Base-by-base conservation (phyloP, 2,888 invertebrate species). In the Drosophila histrio region DNA sequence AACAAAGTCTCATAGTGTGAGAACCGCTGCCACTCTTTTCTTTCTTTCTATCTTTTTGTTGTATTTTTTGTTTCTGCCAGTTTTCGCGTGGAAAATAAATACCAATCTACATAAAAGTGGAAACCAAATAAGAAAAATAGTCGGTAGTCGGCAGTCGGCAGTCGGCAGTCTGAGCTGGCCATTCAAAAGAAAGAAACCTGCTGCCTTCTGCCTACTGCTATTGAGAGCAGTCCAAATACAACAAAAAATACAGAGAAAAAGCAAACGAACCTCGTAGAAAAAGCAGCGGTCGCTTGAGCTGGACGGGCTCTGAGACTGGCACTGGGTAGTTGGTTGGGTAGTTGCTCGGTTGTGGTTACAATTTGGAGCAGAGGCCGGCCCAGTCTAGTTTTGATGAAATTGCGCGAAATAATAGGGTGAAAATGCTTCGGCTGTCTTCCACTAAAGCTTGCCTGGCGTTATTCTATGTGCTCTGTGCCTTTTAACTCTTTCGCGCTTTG, bases 81-180 rank as follows among this genome's bases (percentile, higher is more conserved):
- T 65, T 83, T 85, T 82, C 75, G 79, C 86, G 83, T 77, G 79
- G 79, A 81, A 84, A 86, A 84, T 81, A 84, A 83, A 84, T 84
- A 86, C 87, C 74, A 86, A 84, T 86, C 87, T 84, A 83, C 87
- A 84, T 84, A 84, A 84, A 83, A 84, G 84, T 86, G 81, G 84
- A 86, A 79, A 75, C 73, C 79, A 80, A 84, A 84, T 73, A 84
- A 71, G 72, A 83, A 80, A 85, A 80, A 82, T 53, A 59, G 52
- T 59, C 72, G 26, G 38, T 62, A 64, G 71, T 58, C 67, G n/a
- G n/a, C n/a, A n/a, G n/a, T n/a, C n/a, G n/a, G n/a, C 57, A 59
- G 52, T 59, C 72, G 26, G 38, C 68, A 64, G 71, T 58, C 67
- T 52, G 73, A 71, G 73, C 67, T 77, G 66, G 64, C 70, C 80